Percentiles rank a stretch among this genome's conserved stretches.
Conservation (phyloP, 2,888 invertebrate genomes). For the Suillia variegata region DNA sequence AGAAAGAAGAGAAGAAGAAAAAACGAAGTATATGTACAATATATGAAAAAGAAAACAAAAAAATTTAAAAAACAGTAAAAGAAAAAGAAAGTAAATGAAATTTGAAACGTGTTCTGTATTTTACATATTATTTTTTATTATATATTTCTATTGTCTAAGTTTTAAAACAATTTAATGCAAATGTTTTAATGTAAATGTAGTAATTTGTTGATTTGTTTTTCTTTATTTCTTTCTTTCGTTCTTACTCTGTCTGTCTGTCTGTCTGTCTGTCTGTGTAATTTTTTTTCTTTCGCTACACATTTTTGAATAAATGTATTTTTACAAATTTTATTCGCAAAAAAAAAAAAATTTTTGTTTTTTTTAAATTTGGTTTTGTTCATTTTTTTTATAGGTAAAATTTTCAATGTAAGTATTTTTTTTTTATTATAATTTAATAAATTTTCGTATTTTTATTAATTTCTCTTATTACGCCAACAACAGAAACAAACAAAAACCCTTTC, state of each 20-base stretch:
- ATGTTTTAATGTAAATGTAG: not conserved
- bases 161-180: too few species aligned
- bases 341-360: too few species aligned
- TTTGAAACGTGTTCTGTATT: constrained; percentile 3
- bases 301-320: constrained; percentile 5
- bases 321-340: not conserved
- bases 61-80: not conserved
- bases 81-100: not conserved
- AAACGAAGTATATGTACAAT: too few species aligned
- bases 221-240: too few species aligned
- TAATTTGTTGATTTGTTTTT: constrained; percentile 2
- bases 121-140: not conserved
- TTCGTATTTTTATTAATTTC: not conserved
- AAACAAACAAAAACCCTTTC: not conserved
- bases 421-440: too few species aligned
- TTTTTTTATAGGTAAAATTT: too few species aligned
- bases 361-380: too few species aligned
- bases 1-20: too few species aligned
- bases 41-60: not conserved
- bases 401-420: too few species aligned
- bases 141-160: too few species aligned
- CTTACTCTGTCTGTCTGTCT: too few species aligned
- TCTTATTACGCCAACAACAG: not conserved
- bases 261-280: constrained; percentile 3
- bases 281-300: constrained; percentile 2